Evolutionary conservation across 2,888 invertebrate species (phyloP).

Genomic region (Mystacides longicornis): DNA sequence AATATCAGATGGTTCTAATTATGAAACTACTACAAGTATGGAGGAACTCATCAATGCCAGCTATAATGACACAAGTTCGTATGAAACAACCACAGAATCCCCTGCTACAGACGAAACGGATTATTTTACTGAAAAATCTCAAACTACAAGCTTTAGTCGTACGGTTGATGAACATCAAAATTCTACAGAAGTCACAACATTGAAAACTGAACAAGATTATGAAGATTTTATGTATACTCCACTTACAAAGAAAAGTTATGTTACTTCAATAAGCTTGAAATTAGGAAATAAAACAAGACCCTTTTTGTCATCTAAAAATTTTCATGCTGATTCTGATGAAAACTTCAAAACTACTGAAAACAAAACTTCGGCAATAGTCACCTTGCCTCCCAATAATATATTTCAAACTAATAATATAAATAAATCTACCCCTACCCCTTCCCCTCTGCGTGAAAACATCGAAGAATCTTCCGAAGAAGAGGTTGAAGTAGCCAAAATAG

Average conservation of each 20-base stretch:
- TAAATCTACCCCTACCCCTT: too few relatives aligned
- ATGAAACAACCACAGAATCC: background rate
- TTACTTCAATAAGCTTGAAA: conserved; percentile 47
- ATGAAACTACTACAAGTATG: background rate
- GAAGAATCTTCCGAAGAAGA: background rate
- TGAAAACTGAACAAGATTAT: conserved; percentile 6
- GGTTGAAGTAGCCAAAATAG: background rate
- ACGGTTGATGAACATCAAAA: background rate
- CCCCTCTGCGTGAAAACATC: background rate
- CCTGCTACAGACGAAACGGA: background rate
- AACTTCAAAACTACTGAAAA: too few relatives aligned
- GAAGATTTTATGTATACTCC: conserved; percentile 26
- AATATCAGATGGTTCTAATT: background rate
- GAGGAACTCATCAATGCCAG: background rate
- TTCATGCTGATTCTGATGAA: background rate
- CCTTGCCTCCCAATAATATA: too few relatives aligned
- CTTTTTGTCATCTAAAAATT: conserved; percentile 5
- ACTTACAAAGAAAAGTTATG: conserved; percentile 42
- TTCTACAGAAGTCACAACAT: conserved; percentile 10
- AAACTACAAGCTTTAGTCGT: background rate
- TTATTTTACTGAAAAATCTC: background rate
- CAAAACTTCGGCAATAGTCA: too few relatives aligned
- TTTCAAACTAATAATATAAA: too few relatives aligned
- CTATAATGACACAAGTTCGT: background rate
- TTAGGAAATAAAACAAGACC: conserved; percentile 35